A percentile compares a stretch with the other conserved stretches of the same genome.
phyloP scores from a whole-genome alignment of 2,797 vertebrate genomes.

The Microctenopoma stevenorrisi region DNA sequence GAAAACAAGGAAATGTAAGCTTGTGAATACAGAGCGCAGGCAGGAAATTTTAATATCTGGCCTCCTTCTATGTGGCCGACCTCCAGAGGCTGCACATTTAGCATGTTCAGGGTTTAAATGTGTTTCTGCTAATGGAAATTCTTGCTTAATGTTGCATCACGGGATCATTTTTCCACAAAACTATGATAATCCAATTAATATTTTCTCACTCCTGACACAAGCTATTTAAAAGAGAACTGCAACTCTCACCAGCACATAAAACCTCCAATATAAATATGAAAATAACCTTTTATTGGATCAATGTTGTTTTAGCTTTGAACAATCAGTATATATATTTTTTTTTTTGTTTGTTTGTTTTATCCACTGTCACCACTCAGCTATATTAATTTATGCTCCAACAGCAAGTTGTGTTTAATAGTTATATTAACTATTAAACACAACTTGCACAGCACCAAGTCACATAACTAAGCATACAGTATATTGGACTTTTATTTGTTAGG shows the following conservation, averaged over 20 bases:
- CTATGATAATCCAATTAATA: slow-evolving; percentile 19
- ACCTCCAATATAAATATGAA: neutral
- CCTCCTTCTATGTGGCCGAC: slow-evolving; percentile 23
- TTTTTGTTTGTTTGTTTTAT: too few species aligned
- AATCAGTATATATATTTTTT: neutral
- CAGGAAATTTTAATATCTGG: slow-evolving; percentile 45
- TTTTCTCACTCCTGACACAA: slow-evolving; percentile 6
- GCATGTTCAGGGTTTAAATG: slow-evolving; percentile 31
- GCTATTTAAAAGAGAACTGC: slow-evolving; percentile 8
- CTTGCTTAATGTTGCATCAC: slow-evolving; percentile 34
- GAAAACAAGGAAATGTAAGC: slow-evolving; percentile 67
- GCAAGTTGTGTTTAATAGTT: too few species aligned
- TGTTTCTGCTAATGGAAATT: slow-evolving; percentile 28
- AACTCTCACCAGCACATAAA: neutral
- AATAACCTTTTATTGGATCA: neutral
- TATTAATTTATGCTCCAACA: too few species aligned
- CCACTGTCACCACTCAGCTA: too few species aligned
- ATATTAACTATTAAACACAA: too few species aligned
- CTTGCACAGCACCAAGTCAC: too few species aligned
- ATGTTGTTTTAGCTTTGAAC: neutral
- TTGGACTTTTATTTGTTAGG: neutral
- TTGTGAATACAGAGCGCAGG: slow-evolving; percentile 63
- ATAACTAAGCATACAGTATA: too few species aligned
- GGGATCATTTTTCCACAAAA: slow-evolving; percentile 11
- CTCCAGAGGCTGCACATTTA: slow-evolving; percentile 44